These are phyloP conservation scores for Lasioglossum morio DNA, from an alignment of 2,888 invertebrate species.

Conservation along the genomic window DNA sequence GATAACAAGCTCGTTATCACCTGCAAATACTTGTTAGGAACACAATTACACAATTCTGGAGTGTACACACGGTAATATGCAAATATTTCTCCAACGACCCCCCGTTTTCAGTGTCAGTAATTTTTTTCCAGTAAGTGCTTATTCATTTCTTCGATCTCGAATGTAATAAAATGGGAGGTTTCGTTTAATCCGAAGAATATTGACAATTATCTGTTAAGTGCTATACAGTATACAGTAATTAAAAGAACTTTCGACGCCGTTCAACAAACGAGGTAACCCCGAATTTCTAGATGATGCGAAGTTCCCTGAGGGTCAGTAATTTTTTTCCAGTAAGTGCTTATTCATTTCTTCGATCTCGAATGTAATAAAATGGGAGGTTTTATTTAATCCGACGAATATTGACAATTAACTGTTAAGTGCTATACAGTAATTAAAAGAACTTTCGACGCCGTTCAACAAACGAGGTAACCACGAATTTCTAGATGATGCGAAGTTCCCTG, in stretches of 20 bases:
- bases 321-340: background rate
- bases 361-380: background rate
- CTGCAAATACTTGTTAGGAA: slow-evolving; percentile 1
- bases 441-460: no score
- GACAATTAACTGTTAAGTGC: no score
- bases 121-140: background rate
- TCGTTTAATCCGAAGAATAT: background rate
- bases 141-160: background rate
- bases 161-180: background rate
- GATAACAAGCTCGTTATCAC: background rate
- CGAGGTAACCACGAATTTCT: no score
- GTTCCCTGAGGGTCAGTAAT: background rate
- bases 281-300: no score
- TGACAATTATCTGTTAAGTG: no score
- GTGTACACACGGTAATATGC: background rate
- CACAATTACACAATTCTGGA: background rate
- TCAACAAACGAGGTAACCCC: no score
- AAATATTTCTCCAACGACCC: background rate
- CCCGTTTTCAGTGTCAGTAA: background rate
- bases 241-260: background rate
- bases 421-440: no score
- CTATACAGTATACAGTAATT: no score
- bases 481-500: no score
- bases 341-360: background rate
- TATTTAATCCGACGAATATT: background rate